phyloP scores from a whole-genome alignment of 2,797 vertebrate species.

The Crenichthys baileyi region DNA sequence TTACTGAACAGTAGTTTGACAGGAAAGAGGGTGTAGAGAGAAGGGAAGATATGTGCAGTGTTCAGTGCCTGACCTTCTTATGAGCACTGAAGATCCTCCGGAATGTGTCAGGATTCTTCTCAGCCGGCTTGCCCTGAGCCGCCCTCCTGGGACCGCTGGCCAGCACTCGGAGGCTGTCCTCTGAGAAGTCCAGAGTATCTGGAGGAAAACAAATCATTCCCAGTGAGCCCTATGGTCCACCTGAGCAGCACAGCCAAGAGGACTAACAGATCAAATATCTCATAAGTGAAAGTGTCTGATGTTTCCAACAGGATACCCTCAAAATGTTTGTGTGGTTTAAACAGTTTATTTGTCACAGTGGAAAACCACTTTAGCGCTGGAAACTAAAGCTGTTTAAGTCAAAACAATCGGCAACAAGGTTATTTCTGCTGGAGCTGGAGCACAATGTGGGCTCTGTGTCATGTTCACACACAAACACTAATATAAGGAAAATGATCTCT shows the following conservation, averaged over 20 bases:
- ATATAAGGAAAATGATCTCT: background rate
- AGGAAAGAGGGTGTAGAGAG: no score
- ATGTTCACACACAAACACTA: slow-evolving; percentile 9
- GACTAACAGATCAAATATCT: background rate
- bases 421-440: background rate
- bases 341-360: background rate
- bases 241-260: background rate
- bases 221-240: background rate
- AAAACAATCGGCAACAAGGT: background rate
- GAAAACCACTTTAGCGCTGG: background rate
- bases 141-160: slow-evolving; percentile 85
- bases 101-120: slow-evolving; percentile 91
- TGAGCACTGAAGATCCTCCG: slow-evolving; percentile 98
- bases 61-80: slow-evolving; percentile 86
- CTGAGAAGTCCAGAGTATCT: slow-evolving; percentile 88
- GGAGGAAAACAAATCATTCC: slow-evolving; percentile 15
- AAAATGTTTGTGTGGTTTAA: background rate
- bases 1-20: no score
- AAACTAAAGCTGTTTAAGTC: background rate
- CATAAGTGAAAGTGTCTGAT: background rate
- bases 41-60: no score
- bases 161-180: slow-evolving; percentile 81
- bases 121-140: slow-evolving; percentile 82
- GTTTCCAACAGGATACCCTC: background rate
- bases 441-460: slow-evolving; percentile 3